Conservation (phyloP, 1,140 invertebrate genomes). For the Diuraphis noxia region DNA sequence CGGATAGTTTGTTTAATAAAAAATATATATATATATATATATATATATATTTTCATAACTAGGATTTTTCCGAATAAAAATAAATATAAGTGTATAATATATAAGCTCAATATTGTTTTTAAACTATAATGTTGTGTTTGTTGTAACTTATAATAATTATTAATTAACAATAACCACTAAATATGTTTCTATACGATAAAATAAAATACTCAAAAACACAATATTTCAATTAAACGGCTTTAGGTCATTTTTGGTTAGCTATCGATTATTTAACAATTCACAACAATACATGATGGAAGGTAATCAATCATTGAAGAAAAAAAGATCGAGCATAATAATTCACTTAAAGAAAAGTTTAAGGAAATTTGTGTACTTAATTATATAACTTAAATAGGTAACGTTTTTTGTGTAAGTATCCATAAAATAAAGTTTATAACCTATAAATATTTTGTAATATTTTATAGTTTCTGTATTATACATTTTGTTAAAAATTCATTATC, state of each 20-base stretch:
- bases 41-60: too few species aligned
- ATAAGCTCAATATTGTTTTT: neutral
- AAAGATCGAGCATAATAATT: conserved; percentile 1
- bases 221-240: conserved; percentile 6
- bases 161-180: neutral
- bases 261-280: conserved; percentile 31
- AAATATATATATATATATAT: too few species aligned
- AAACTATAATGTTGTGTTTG: neutral
- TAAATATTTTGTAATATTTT: neutral
- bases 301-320: neutral
- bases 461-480: neutral
- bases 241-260: neutral
- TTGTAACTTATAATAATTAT: neutral
- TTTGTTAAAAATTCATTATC: neutral
- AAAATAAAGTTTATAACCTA: neutral
- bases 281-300: neutral
- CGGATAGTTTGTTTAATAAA: too few species aligned
- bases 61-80: neutral
- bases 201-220: neutral
- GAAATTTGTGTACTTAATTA: conserved; percentile 1
- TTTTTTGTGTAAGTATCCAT: neutral
- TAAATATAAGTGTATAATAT: neutral
- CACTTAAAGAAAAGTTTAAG: neutral
- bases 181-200: neutral
- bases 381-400: neutral